A percentile compares a stretch with the other conserved stretches of the same genome.
These are phyloP conservation scores for Ectropis crepuscularia DNA, from an alignment of 2,888 invertebrate species.

Conservation along the genomic window DNA sequence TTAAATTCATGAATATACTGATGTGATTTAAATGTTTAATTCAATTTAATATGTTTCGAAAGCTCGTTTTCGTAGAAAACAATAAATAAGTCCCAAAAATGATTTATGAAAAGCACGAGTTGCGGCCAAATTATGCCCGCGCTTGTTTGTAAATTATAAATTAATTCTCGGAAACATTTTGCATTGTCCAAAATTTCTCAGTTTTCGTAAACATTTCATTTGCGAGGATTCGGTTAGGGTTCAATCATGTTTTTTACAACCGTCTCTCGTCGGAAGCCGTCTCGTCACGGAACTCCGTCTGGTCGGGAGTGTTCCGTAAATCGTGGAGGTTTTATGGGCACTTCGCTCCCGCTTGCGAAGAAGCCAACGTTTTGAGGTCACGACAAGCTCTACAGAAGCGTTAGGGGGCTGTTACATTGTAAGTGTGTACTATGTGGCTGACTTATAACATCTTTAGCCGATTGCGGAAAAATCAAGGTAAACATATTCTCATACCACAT, in stretches of 20 bases:
- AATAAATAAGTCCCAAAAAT: no score
- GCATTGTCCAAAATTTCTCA: conserved; percentile 13
- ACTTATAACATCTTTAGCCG: conserved; percentile 11
- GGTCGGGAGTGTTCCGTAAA: conserved; percentile 43
- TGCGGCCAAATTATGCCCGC: background rate
- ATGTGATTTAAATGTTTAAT: no score
- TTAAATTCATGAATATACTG: background rate
- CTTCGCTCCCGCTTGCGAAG: conserved; percentile 36
- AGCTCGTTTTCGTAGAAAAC: no score
- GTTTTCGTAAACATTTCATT: conserved; percentile 16
- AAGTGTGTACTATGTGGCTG: conserved; percentile 1
- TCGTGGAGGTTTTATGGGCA: conserved; percentile 47
- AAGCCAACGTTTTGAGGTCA: conserved; percentile 50
- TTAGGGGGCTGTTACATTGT: conserved; percentile 14
- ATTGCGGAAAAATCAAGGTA: background rate
- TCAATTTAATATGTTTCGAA: no score
- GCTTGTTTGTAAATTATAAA: background rate
- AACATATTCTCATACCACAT: background rate
- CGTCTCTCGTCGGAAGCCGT: conserved; percentile 5
- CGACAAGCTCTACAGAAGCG: conserved; percentile 36
- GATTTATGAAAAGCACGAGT: background rate
- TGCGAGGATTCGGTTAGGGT: conserved; percentile 14
- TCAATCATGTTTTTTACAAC: conserved; percentile 27
- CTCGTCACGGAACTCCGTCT: conserved; percentile 28
- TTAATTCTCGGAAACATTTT: background rate